A percentile compares a stretch with the other conserved stretches of the same genome.
Conservation (phyloP, 1,140 invertebrate species). For the Daktulosphaira vitifoliae region DNA sequence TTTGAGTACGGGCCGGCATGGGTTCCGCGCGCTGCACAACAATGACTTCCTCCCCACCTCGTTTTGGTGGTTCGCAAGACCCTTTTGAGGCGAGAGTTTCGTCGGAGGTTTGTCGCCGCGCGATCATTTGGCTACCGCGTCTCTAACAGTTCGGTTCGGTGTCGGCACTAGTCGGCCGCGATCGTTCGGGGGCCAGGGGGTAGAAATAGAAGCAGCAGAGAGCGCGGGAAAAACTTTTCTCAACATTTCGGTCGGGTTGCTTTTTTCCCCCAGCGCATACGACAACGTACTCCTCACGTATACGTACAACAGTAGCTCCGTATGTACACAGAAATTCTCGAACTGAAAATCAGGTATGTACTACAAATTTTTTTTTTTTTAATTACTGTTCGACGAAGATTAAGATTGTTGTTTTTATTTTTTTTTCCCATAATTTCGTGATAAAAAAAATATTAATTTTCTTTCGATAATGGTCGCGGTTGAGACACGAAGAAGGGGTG, state of each 20-base stretch:
- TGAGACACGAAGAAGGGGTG: too few species aligned
- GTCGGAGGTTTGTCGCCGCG: slow-evolving; percentile 4
- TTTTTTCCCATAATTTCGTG: neutral
- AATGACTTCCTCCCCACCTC: slow-evolving; percentile 25
- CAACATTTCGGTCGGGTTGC: slow-evolving; percentile 29
- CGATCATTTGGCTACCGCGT: slow-evolving; percentile 33
- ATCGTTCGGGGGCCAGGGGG: slow-evolving; percentile 21
- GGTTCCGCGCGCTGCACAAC: slow-evolving; percentile 25
- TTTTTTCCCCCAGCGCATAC: slow-evolving; percentile 16
- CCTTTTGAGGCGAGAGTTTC: neutral
- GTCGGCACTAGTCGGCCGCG: slow-evolving; percentile 33
- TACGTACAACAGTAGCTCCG: slow-evolving; percentile 21
- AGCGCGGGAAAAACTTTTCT: slow-evolving; percentile 29
- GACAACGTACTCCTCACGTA: slow-evolving; percentile 14
- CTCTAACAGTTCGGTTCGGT: slow-evolving; percentile 30
- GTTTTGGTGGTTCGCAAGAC: neutral
- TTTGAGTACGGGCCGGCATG: slow-evolving; percentile 22
- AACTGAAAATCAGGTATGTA: slow-evolving; percentile 4
- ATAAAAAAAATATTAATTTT: too few species aligned
- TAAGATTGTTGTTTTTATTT: neutral
- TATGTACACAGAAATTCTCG: too few species aligned
- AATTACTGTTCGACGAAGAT: neutral
- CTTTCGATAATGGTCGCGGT: too few species aligned
- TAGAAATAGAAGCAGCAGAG: neutral
- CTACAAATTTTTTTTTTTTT: neutral